Evolutionary conservation across 2,888 invertebrate genomes (phyloP), one percentile per base, ranked within the genome.

Genomic region (Agriopis aurantiaria): DNA sequence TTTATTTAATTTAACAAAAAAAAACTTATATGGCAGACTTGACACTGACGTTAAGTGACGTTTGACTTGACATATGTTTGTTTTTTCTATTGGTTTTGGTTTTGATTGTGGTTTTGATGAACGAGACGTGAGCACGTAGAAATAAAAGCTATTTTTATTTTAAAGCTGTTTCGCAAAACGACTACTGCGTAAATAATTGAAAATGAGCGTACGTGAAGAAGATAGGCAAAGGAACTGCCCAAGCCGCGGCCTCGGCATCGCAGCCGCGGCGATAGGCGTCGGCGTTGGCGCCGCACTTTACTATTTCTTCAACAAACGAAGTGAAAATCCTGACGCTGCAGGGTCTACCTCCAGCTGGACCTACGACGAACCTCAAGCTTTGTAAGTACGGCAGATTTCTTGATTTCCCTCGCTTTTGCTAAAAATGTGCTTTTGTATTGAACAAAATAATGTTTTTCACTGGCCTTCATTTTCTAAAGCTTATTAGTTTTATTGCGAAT

Each of bases 281-380:
- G 92, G 93, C 0, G 89, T 93, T 80, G 93, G 93, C 60, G 92
- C 93, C 4, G 93, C 93, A 23, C 69, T 93, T 76, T 93, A 91
- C 83, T 93, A 93, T 84, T 88, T 88, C 81, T 91, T 91, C 75
- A 91, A 82, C 76, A 91, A 90, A 80, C 75, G 87, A 59, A 75
- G 82, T 41, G 91, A 91, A 71, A 82, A 88, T 23, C 90, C 90
- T 1, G 81, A 85, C 60, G 71, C 80, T 0, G 86, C 85, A 72
- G 91, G 90, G 12, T 85, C 92, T 0, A 88, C 90, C 3, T 81
- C 80, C n/a, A 77, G 76, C 7, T 91, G 92, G 91, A 72, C 72
- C 5, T 78, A 77, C 71, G 88, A 91, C 55, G 80, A 80, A 75
- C 78, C 83, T 52, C 81, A 83, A 46, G 61, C 82, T 75, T 89